Evolutionary conservation across 2,113 vertebrate genomes (phyloP).

Genomic region (Nycticryphes semicollaris): DNA sequence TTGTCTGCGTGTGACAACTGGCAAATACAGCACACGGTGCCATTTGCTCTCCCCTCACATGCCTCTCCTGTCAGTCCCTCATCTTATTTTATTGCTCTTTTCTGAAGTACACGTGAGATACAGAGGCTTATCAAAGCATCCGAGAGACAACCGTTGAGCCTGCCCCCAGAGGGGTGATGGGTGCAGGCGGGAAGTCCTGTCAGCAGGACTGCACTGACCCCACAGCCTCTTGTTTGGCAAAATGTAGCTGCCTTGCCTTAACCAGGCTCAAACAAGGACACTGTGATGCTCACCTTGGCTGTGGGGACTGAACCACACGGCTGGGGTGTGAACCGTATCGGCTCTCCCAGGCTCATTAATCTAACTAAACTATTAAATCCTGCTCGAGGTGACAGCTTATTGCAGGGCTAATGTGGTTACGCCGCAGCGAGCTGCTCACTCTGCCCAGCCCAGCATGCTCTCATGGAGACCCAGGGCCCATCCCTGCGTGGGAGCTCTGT

Average conservation of each 20-base stretch:
- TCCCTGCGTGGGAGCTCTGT: accelerated
- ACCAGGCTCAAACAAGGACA: neutral
- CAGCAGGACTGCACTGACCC: neutral
- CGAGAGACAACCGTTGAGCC: neutral
- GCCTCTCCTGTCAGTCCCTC: neutral
- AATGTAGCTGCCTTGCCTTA: neutral
- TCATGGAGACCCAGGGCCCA: accelerated
- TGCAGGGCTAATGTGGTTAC: neutral
- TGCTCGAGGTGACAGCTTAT: neutral
- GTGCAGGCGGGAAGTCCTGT: accelerated
- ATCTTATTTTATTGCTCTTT: neutral
- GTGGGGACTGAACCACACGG: neutral
- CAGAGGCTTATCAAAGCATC: neutral
- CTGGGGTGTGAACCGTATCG: accelerated
- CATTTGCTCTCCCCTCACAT: neutral
- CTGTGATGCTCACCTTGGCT: accelerated
- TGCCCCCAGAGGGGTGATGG: accelerated
- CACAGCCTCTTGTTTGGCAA: neutral
- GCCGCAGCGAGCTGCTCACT: accelerated
- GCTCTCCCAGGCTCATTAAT: neutral
- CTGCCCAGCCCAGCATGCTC: neutral
- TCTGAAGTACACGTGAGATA: neutral
- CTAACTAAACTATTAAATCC: neutral
- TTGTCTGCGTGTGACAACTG: neutral
- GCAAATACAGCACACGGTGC: accelerated